Evolutionary conservation across 2,888 invertebrate species (phyloP).

Genomic region (Glyphotaelius pellucidus): DNA sequence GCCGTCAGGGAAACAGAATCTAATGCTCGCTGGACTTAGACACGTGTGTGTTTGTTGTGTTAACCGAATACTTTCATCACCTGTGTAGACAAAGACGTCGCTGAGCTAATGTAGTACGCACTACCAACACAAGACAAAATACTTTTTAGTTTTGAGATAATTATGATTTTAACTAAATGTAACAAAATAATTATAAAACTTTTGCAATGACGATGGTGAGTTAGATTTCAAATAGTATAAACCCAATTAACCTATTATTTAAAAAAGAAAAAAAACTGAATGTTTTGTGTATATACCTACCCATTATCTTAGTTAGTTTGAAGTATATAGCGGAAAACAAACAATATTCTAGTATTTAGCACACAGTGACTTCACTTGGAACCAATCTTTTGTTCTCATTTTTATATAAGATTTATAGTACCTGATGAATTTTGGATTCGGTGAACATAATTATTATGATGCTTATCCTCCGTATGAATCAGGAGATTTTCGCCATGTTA

Average conservation of each 20-base stretch:
- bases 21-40: conserved; percentile 46
- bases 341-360: not conserved
- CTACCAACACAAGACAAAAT: not conserved
- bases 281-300: not conserved
- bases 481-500: not conserved
- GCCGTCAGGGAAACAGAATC: conserved; percentile 39
- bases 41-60: conserved; percentile 40
- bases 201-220: too few species aligned
- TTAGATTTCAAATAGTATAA: not conserved
- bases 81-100: not conserved
- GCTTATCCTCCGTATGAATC: not conserved
- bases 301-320: not conserved
- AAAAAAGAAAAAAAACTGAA: too few species aligned
- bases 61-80: conserved; percentile 39
- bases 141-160: not conserved
- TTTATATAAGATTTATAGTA: too few species aligned
- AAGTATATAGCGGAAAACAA: not conserved
- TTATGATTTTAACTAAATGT: too few species aligned
- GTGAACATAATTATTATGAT: not conserved
- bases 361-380: not conserved
- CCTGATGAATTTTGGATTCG: too few species aligned
- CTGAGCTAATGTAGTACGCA: not conserved
- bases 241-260: not conserved
- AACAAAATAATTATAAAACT: not conserved
- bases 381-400: too few species aligned